A percentile compares a stretch with the other conserved stretches of the same genome.
Evolutionary conservation across 2,888 invertebrate species (phyloP).

Genomic region (Leptodirus hochenwartii): DNA sequence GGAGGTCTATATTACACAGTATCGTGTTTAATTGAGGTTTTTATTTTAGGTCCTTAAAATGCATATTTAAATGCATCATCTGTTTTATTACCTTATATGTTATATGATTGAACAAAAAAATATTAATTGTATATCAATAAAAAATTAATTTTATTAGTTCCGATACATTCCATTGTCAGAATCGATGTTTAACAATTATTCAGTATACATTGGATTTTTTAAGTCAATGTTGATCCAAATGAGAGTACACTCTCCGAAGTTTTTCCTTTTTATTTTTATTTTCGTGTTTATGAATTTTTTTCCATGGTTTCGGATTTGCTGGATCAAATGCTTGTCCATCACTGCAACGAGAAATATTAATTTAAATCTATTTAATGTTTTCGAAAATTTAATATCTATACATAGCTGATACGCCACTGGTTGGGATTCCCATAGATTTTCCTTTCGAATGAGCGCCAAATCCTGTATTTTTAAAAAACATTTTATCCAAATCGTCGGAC

Average conservation of each 20-base stretch:
- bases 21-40: slow-evolving; percentile 73
- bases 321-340: slow-evolving; percentile 3
- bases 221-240: slow-evolving; percentile 61
- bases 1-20: slow-evolving; percentile 78
- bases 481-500: slow-evolving; percentile 38
- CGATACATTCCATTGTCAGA: too few species aligned
- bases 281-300: slow-evolving; percentile 64
- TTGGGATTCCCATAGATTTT: slow-evolving; percentile 9
- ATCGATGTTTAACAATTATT: too few species aligned
- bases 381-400: slow-evolving; percentile 2
- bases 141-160: neutral
- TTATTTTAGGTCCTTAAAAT: slow-evolving; percentile 1
- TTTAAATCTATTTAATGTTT: slow-evolving; percentile 3
- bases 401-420: too few species aligned
- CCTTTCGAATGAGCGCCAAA: slow-evolving; percentile 24
- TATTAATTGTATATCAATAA: neutral
- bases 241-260: slow-evolving; percentile 63
- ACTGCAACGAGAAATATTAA: slow-evolving; percentile 6
- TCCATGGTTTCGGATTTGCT: slow-evolving; percentile 46
- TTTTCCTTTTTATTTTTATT: slow-evolving; percentile 88
- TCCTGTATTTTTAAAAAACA: slow-evolving; percentile 34
- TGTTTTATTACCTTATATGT: slow-evolving; percentile 10
- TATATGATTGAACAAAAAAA: slow-evolving; percentile 9
- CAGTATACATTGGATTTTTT: slow-evolving; percentile 7
- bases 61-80: slow-evolving; percentile 4